A percentile compares a stretch with the other conserved stretches of the same genome.
Evolutionary conservation across 2,113 vertebrate species (phyloP).

Genomic region (Phaetusa simplex): DNA sequence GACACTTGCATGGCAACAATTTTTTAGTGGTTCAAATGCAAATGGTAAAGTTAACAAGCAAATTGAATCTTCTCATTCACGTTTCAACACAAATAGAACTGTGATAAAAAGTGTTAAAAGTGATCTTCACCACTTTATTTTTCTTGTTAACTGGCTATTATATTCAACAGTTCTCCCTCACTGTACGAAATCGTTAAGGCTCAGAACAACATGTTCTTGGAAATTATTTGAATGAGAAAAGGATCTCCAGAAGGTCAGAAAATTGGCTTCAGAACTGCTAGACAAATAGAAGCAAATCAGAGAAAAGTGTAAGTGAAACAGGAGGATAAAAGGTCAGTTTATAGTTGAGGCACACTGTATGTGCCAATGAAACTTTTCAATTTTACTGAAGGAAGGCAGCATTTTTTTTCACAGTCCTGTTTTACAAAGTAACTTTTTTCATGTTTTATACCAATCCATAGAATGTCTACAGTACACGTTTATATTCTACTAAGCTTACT

Average conservation of each 20-base stretch:
- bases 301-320: neutral
- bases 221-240: neutral
- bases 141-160: neutral
- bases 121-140: neutral
- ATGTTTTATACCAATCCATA: neutral
- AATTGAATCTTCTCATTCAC: neutral
- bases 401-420: neutral
- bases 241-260: neutral
- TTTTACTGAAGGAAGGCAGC: neutral
- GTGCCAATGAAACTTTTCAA: neutral
- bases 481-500: neutral
- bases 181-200: neutral
- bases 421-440: neutral
- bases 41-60: neutral
- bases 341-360: neutral
- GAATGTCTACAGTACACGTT: neutral
- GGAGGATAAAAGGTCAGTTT: neutral
- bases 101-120: neutral
- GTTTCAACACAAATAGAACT: neutral
- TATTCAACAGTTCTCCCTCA: neutral
- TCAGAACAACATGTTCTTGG: neutral
- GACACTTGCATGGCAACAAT: neutral
- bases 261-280: neutral
- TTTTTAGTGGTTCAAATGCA: neutral
- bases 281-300: neutral